These are phyloP conservation scores for Rhinella marina DNA, from an alignment of 2,797 vertebrate species.

Conservation along the genomic window DNA sequence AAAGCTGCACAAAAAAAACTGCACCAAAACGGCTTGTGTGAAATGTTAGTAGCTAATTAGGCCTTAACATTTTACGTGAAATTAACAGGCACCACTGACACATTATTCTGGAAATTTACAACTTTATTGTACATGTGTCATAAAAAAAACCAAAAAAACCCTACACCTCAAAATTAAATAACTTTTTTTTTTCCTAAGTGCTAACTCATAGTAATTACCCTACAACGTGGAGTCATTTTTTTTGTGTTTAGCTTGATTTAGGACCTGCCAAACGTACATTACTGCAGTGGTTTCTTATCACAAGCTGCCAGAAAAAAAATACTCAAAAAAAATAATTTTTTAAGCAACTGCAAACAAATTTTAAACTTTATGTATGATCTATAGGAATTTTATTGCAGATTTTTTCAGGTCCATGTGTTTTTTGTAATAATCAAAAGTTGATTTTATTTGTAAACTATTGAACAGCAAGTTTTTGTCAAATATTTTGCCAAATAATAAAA, in stretches of 20 bases:
- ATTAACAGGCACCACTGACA: not conserved
- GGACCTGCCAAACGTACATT: no score
- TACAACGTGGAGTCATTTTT: not conserved
- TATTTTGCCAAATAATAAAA: no score
- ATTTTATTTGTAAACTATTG: no score
- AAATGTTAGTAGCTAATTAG: not conserved
- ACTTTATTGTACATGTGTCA: not conserved
- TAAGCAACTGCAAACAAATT: no score
- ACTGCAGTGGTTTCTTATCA: no score
- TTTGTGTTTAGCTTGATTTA: not conserved
- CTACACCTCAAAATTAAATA: not conserved
- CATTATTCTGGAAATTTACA: not conserved
- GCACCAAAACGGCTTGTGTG: not conserved
- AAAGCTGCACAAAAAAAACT: no score
- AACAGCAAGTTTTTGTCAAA: not conserved
- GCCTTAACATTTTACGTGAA: not conserved
- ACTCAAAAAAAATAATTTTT: no score
- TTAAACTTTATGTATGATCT: no score
- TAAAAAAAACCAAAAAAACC: not conserved
- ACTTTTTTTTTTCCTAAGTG: not conserved
- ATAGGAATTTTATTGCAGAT: no score
- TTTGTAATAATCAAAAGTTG: no score
- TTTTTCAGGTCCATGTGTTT: no score
- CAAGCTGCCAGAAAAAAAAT: no score
- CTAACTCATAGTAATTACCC: not conserved